A percentile compares a stretch with the other conserved stretches of the same genome.
These are phyloP conservation scores for Porites cylindrica DNA, from an alignment of 92 coral and sea anemone species.

Conservation along the genomic window DNA sequence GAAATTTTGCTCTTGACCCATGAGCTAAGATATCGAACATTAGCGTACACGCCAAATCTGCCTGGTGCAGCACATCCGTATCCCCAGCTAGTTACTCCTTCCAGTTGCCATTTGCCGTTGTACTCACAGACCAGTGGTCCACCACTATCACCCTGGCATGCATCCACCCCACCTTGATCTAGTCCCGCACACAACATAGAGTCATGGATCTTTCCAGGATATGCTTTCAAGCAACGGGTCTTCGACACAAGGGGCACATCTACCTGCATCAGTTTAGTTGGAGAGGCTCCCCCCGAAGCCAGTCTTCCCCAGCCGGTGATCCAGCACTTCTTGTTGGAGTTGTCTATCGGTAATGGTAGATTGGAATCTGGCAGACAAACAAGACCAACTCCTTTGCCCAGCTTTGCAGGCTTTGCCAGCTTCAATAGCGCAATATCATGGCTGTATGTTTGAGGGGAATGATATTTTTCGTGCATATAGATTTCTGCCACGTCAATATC, in stretches of 20 bases:
- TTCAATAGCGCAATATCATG: constrained; percentile 36
- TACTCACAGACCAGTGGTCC: constrained; percentile 39
- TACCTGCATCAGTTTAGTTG: constrained; percentile 18
- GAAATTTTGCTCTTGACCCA: constrained; percentile 26
- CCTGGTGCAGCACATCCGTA: constrained; percentile 28
- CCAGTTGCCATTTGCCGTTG: constrained; percentile 25
- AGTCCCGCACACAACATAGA: constrained; percentile 37
- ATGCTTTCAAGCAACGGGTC: constrained; percentile 4
- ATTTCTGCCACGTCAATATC: constrained; percentile 27
- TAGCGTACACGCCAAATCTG: constrained; percentile 16
- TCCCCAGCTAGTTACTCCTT: constrained; percentile 43
- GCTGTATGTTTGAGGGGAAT: constrained; percentile 3
- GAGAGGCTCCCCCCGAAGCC: constrained; percentile 27
- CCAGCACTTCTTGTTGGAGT: constrained; percentile 53
- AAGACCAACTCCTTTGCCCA: constrained; percentile 26
- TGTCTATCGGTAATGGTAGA: constrained; percentile 35
- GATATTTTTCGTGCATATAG: constrained; percentile 13
- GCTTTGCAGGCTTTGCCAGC: constrained; percentile 32
- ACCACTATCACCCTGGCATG: constrained; percentile 36
- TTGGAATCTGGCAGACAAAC: constrained; percentile 27
- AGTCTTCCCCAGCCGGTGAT: constrained; percentile 42
- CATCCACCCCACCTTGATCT: constrained; percentile 30
- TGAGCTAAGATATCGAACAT: constrained; percentile 7
- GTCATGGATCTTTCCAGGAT: constrained; percentile 20
- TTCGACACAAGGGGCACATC: constrained; percentile 26